Percentiles rank a stretch among this genome's conserved stretches.
Evolutionary conservation across 2,113 vertebrate species (phyloP).

Genomic region (Montifringilla adamsi): DNA sequence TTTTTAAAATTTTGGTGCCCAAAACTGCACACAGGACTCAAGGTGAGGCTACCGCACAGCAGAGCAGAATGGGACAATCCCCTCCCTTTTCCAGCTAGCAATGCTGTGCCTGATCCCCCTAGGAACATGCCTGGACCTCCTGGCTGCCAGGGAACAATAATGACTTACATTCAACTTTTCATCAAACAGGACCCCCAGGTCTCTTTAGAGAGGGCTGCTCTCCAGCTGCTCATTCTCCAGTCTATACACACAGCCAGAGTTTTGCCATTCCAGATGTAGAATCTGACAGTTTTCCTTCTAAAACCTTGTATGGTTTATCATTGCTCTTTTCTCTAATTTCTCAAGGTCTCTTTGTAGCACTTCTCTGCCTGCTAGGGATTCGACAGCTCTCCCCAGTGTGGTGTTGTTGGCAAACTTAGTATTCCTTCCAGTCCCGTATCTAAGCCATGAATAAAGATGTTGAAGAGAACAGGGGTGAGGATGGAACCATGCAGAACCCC

Average conservation of each 20-base stretch:
- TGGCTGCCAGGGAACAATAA: background rate
- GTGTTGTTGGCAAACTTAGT: background rate
- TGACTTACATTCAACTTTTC: background rate
- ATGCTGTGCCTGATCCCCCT: background rate
- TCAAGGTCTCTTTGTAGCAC: background rate
- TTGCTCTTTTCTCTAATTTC: background rate
- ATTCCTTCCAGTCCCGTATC: background rate
- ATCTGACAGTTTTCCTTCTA: background rate
- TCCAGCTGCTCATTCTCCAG: background rate
- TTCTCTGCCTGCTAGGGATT: background rate
- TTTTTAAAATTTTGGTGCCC: background rate
- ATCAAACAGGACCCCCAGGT: fast-evolving
- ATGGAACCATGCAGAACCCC: background rate
- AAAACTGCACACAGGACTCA: fast-evolving
- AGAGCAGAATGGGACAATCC: background rate
- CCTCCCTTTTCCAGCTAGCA: fast-evolving
- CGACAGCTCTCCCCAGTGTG: background rate
- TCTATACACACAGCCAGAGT: background rate
- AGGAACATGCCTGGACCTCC: background rate
- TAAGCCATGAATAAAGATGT: background rate
- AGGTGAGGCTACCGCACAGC: fast-evolving
- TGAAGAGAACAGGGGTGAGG: background rate
- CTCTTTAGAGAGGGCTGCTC: background rate
- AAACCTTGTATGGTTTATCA: background rate
- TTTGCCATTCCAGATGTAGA: background rate